A percentile compares a stretch with the other conserved stretches of the same genome.
These are phyloP conservation scores for Phyllotreta striolata DNA, from an alignment of 2,888 invertebrate species.

Conservation along the genomic window DNA sequence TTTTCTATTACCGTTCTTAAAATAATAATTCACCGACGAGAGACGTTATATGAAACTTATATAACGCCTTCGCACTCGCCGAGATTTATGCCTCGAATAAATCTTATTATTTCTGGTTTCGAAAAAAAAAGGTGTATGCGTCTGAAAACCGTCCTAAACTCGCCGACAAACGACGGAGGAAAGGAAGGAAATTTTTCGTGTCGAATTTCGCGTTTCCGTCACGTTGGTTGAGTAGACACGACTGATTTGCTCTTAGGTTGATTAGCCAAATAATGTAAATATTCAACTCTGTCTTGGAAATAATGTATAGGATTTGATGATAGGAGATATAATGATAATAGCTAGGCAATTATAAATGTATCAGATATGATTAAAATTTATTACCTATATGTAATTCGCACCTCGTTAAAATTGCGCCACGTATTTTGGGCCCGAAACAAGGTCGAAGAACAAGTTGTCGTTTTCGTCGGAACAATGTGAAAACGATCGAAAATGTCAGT, in stretches of 20 bases:
- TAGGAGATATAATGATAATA: too few relatives aligned
- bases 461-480: neutral
- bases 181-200: too few relatives aligned
- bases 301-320: too few relatives aligned
- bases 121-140: constrained; percentile 8
- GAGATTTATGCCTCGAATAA: constrained; percentile 34
- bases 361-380: too few relatives aligned
- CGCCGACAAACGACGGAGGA: neutral
- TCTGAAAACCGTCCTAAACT: constrained; percentile 2
- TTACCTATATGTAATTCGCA: constrained; percentile 6
- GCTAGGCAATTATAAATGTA: too few relatives aligned
- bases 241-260: too few relatives aligned
- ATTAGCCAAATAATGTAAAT: too few relatives aligned
- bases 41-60: constrained; percentile 32
- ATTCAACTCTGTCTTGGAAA: too few relatives aligned
- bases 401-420: constrained; percentile 6
- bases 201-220: too few relatives aligned
- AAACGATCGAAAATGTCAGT: constrained; percentile 6
- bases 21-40: constrained; percentile 30
- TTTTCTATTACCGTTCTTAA: constrained; percentile 30
- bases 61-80: constrained; percentile 29
- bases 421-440: constrained; percentile 7
- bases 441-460: constrained; percentile 1
- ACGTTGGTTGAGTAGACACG: too few relatives aligned
- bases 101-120: constrained; percentile 36